Evolutionary conservation across 53 echinoderm and acorn worm genomes (phyloP).

Genomic region (Astropecten irregularis): DNA sequence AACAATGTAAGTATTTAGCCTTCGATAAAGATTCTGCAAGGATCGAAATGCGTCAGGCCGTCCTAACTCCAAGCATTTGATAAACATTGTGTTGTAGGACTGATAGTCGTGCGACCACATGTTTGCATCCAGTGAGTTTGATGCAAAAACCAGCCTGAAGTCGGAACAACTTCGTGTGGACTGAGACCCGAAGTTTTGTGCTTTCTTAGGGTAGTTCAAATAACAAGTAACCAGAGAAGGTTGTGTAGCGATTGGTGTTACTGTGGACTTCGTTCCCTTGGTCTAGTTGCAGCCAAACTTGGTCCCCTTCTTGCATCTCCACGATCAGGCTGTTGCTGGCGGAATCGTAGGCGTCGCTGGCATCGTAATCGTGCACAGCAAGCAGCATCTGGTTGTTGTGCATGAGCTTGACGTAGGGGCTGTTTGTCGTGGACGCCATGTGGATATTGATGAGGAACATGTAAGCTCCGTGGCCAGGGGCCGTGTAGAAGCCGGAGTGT

Average conservation of each 20-base stretch:
- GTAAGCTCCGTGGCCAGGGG: slow-evolving; percentile 70
- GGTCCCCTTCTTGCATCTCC: slow-evolving; percentile 57
- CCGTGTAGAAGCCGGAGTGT: slow-evolving; percentile 73
- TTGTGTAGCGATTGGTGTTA: slow-evolving; percentile 87
- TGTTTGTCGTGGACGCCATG: slow-evolving; percentile 87
- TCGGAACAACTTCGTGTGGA: too few relatives aligned
- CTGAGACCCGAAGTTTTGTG: too few relatives aligned
- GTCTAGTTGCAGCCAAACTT: slow-evolving; percentile 85
- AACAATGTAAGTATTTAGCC: too few relatives aligned
- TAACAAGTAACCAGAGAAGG: slow-evolving; percentile 84
- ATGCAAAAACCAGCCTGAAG: too few relatives aligned
- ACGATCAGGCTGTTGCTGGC: slow-evolving; percentile 86
- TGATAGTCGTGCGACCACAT: too few relatives aligned
- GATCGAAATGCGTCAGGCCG: too few relatives aligned
- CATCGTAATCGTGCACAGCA: slow-evolving; percentile 85
- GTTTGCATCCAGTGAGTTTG: too few relatives aligned
- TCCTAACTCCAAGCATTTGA: too few relatives aligned
- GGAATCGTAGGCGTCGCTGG: slow-evolving; percentile 90
- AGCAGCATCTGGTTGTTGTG: slow-evolving; percentile 82
- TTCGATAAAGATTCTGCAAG: too few relatives aligned
- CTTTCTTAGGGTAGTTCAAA: slow-evolving; percentile 48
- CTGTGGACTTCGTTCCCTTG: slow-evolving; percentile 88
- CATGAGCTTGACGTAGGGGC: slow-evolving; percentile 95
- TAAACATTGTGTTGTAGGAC: too few relatives aligned
- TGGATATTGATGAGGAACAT: slow-evolving; percentile 85